Evolutionary conservation across 2,888 invertebrate species (phyloP).

Genomic region (Cylloceria caligata): DNA sequence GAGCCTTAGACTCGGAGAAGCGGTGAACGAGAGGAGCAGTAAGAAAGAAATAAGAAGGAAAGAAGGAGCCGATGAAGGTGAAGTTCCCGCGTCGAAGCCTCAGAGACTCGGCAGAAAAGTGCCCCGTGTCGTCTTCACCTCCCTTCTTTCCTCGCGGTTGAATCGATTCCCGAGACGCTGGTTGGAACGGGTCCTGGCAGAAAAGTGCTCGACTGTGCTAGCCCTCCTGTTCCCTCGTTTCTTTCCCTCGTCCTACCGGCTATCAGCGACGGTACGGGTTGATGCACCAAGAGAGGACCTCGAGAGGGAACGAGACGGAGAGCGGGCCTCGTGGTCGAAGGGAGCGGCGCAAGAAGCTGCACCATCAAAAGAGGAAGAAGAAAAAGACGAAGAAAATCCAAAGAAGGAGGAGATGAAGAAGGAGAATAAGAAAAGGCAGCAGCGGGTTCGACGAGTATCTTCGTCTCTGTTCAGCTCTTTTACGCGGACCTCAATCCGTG

Average conservation of each 20-base stretch:
- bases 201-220: conserved; percentile 58
- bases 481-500: conserved; percentile 23
- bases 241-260: conserved; percentile 28
- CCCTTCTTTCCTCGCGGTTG: conserved; percentile 32
- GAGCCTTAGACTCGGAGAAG: conserved; percentile 20
- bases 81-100: conserved; percentile 36
- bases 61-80: conserved; percentile 52
- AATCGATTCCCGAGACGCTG: conserved; percentile 60
- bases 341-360: conserved; percentile 47
- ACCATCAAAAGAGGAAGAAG: conserved; percentile 25
- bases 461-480: conserved; percentile 17
- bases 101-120: conserved; percentile 60
- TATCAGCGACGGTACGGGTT: conserved; percentile 46
- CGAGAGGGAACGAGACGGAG: conserved; percentile 13
- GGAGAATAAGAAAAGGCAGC: conserved; percentile 31
- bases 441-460: conserved; percentile 41
- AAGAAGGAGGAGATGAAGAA: conserved; percentile 4
- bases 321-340: conserved; percentile 50
- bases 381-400: conserved; percentile 35
- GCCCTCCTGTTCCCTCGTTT: conserved; percentile 25
- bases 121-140: conserved; percentile 38
- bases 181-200: conserved; percentile 65
- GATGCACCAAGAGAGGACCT: conserved; percentile 30
- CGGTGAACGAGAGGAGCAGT: conserved; percentile 16
- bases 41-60: conserved; percentile 46